Base-by-base conservation (phyloP, 1,140 invertebrate species). In the Drosophila subpulchrella region DNA sequence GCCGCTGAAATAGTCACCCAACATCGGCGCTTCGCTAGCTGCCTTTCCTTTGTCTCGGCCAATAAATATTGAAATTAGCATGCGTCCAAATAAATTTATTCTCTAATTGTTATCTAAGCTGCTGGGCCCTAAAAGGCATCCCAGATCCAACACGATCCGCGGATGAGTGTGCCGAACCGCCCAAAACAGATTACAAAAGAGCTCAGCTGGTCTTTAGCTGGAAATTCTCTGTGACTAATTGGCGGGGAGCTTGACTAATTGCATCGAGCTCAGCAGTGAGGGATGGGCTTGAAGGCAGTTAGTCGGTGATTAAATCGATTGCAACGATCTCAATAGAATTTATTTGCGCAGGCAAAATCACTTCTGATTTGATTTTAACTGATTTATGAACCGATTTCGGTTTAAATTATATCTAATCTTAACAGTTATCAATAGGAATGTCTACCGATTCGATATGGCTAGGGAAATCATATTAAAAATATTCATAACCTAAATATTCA, bases 91-190 rank as follows among this genome's bases (percentile, higher is more conserved):
- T 71, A 73, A 63, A 86, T 84, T 81, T 75, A 81, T 88, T 88
- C 62, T 68, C 66, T 75, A 90, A 90, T 84, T 89, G 77, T 88
- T 89, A 81, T 85, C 81, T 77, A 74, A 81, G 67, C 65, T 38
- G n/a, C 8, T 7, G 10, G 7, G 27, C 67, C 67, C 42, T 48
- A 71, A 30, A 71, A 48, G 67, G 67, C 65, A 68, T 17, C 34
- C 50, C 66, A 57, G 17, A 38, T 68, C 44, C 36, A 55, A 36
- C 46, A 13, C 70, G 70, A 53, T 73, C 47, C 13, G 20, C 30
- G 46, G 70, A 53, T 59, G 68, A 72, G 54, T 70, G 66, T 56
- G 39, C 60, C 39, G 24, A 13, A 24, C 61, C 27, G 42, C 27
- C 65, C 61, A 20, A 30, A 39, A 34, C 38, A 46, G 47, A 36